phyloP scores from a whole-genome alignment of 2,797 vertebrate species.

The Amphiprion clarkii region DNA sequence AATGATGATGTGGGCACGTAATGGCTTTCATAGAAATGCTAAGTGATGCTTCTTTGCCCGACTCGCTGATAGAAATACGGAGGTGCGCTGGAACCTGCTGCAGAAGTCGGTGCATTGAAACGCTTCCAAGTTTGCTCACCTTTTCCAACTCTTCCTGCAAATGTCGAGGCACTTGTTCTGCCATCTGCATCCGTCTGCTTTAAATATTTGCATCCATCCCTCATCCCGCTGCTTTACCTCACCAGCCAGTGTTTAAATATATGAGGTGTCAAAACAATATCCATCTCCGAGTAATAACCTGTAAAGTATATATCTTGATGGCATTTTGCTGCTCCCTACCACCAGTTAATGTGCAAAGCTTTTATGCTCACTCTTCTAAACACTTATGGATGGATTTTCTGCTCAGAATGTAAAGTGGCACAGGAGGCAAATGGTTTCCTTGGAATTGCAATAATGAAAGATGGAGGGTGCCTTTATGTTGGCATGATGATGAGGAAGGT shows the following conservation, averaged over 20 bases:
- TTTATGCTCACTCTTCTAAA: neutral
- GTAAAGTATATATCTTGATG: conserved; percentile 1
- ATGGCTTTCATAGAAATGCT: conserved; percentile 45
- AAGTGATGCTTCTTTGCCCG: conserved; percentile 41
- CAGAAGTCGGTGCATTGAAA: conserved; percentile 22
- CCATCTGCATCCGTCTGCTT: neutral
- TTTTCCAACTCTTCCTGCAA: conserved; percentile 39
- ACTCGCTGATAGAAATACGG: conserved; percentile 4
- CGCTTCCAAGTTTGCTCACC: conserved; percentile 32
- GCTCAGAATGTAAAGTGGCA: neutral
- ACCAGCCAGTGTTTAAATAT: neutral
- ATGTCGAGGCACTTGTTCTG: conserved; percentile 1
- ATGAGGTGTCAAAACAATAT: conserved; percentile 20
- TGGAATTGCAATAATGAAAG: neutral
- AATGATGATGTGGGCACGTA: conserved; percentile 16
- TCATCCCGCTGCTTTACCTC: neutral
- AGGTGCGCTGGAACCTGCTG: conserved; percentile 32
- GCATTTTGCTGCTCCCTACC: neutral
- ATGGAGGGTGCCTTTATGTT: neutral
- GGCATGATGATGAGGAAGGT: neutral
- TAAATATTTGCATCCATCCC: conserved; percentile 28
- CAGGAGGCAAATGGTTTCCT: neutral
- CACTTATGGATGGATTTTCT: neutral
- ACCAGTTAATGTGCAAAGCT: neutral
- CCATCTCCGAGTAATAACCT: conserved; percentile 4